Evolutionary conservation across 1,140 invertebrate species (phyloP).

Genomic region (Drepana arcuata): DNA sequence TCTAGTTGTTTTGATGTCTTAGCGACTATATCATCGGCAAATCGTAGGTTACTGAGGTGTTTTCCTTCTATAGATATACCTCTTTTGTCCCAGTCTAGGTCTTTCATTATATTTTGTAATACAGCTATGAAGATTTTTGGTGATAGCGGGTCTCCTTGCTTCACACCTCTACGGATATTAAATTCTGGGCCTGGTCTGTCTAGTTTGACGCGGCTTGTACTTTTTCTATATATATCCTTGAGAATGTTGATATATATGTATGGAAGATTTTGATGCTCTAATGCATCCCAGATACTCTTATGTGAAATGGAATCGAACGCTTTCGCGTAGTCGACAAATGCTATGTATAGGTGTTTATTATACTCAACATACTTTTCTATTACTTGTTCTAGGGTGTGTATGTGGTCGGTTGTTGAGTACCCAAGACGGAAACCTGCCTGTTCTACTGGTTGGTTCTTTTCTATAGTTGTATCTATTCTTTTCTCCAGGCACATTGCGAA

Average conservation of each 20-base stretch:
- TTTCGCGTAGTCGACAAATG: slow-evolving; percentile 13
- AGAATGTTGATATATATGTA: slow-evolving; percentile 10
- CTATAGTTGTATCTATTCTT: slow-evolving; percentile 6
- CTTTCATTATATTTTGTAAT: slow-evolving; percentile 9
- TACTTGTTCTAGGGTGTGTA: slow-evolving; percentile 14
- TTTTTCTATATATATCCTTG: slow-evolving; percentile 11
- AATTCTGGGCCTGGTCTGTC: slow-evolving; percentile 9
- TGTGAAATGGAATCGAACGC: slow-evolving; percentile 15
- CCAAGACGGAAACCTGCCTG: slow-evolving; percentile 6
- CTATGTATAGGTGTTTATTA: slow-evolving; percentile 6
- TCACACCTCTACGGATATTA: slow-evolving; percentile 15
- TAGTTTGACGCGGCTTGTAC: slow-evolving; percentile 9
- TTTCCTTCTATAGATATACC: neutral
- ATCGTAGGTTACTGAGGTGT: neutral
- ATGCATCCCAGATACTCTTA: slow-evolving; percentile 9
- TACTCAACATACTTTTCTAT: slow-evolving; percentile 16
- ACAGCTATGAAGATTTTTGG: slow-evolving; percentile 15
- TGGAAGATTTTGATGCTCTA: slow-evolving; percentile 4
- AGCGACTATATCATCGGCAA: slow-evolving; percentile 1
- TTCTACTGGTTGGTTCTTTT: slow-evolving; percentile 14
- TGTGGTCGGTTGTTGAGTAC: slow-evolving; percentile 10
- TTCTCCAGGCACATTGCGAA: slow-evolving; percentile 10
- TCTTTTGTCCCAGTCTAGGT: neutral
- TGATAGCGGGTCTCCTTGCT: slow-evolving; percentile 18
- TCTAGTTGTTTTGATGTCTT: slow-evolving; percentile 1